A percentile compares a stretch with the other conserved stretches of the same genome.
These are phyloP conservation scores for Pomatorhinus ruficollis DNA, from an alignment of 2,113 vertebrate species.

Conservation along the genomic window DNA sequence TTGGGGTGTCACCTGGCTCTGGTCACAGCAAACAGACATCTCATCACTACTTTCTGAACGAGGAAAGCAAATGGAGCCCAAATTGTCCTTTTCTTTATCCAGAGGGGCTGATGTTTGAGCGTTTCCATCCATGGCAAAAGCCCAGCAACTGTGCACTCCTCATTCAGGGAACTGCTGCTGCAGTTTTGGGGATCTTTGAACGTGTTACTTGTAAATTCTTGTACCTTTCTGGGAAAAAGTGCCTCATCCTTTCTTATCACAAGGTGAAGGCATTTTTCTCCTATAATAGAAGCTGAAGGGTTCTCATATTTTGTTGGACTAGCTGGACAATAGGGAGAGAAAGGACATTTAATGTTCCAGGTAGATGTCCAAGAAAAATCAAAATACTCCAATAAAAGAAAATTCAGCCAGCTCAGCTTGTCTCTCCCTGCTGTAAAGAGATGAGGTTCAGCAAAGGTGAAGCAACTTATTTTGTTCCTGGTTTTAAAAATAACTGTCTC, in stretches of 20 bases:
- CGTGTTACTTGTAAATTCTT: background rate
- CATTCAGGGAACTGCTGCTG: background rate
- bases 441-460: conserved; percentile 39
- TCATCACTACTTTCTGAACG: background rate
- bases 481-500: conserved; percentile 20
- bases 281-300: background rate
- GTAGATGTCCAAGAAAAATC: conserved; percentile 49
- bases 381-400: conserved; percentile 44
- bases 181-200: background rate
- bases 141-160: background rate
- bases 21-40: background rate
- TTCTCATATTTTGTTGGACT: background rate
- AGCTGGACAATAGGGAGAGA: background rate
- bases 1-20: background rate
- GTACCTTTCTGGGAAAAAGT: background rate
- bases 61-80: background rate
- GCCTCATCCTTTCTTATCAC: background rate
- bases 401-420: conserved; percentile 24
- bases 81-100: background rate
- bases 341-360: conserved; percentile 12
- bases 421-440: conserved; percentile 23
- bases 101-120: background rate
- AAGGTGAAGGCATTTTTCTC: background rate
- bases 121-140: background rate
- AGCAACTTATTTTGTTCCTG: background rate